Evolutionary conservation across 2,797 vertebrate species (phyloP), one percentile per base, ranked within the genome.

Genomic region (Helicolenus hilgendorfi): DNA sequence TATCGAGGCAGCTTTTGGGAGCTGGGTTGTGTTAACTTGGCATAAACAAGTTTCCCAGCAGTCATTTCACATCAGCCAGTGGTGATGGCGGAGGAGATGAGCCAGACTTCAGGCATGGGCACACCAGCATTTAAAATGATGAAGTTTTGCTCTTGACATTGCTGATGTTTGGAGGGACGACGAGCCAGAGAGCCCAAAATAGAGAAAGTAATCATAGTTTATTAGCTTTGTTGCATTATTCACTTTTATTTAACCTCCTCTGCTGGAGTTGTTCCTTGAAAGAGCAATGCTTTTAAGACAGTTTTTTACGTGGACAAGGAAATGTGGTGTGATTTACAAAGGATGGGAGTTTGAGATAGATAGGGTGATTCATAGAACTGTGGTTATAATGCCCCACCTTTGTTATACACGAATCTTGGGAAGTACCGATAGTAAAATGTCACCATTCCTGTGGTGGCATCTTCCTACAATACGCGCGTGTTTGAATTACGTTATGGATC

Each of bases 11-110:
- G 26, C 15, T 68, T 41, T 41, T n/a, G 67, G n/a, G 63, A 35
- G 55, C 35, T 27, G 36, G 67, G 49, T 20, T 45, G 36, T 36
- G 36, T 65, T 76, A 76, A 85, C 35, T 80, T 72, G 29, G 27
- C 14, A 2, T 62, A 45, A 62, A 69, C 69, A 72, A 77, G 67
- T 65, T 72, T 76, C 36, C 14, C 4, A 70, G 63, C 15, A n/a
- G 64, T 22, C n/a, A 26, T 77, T 81, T 29, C 26, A 55, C 8
- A 36, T 67, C 75, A 84, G 38, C 26, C 31, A 55, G 55, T 10
- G 60, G 60, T 27, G 15, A n/a, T 74, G 41, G 33, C 0, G 4
- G 26, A 75, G 10, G 26, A 53, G 36, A n/a, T 41, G 27, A 73
- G 41, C 49, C 49, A 53, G 49, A n/a, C 49, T 53, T 53, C 49